phyloP scores from a whole-genome alignment of 2,888 invertebrate genomes.

The Caenorhabditis afra region DNA sequence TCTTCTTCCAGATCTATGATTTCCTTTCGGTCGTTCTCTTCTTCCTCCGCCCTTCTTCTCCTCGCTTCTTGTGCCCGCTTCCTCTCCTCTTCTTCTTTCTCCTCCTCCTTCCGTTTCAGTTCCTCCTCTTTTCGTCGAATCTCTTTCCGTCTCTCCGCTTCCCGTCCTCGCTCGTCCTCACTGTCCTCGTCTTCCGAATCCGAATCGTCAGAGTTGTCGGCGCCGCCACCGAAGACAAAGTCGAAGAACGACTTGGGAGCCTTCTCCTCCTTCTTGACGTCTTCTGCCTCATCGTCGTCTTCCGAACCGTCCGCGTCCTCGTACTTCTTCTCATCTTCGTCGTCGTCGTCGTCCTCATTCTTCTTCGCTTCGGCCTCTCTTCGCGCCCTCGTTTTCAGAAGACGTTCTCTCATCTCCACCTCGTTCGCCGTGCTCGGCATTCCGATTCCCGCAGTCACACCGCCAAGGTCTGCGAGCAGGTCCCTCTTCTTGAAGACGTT shows the following conservation, averaged over 20 bases:
- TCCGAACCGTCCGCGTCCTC: slow-evolving; percentile 28
- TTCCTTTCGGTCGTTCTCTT: background rate
- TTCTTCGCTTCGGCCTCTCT: slow-evolving; percentile 27
- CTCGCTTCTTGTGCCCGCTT: slow-evolving; percentile 3
- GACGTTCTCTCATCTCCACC: slow-evolving; percentile 48
- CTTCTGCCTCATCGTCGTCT: slow-evolving; percentile 37
- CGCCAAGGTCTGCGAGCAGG: slow-evolving; percentile 57
- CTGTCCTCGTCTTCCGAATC: slow-evolving; percentile 44
- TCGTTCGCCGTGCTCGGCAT: slow-evolving; percentile 69
- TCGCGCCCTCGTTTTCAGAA: slow-evolving; percentile 31
- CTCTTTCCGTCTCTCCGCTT: slow-evolving; percentile 22
- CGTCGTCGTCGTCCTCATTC: slow-evolving; percentile 3
- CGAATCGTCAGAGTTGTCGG: background rate
- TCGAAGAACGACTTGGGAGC: slow-evolving; percentile 67
- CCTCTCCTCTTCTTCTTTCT: slow-evolving; percentile 18
- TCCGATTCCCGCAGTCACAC: slow-evolving; percentile 38
- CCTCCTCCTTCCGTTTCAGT: slow-evolving; percentile 29
- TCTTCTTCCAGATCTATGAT: no score
- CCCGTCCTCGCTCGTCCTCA: slow-evolving; percentile 50
- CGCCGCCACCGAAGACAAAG: slow-evolving; percentile 57
- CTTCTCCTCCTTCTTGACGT: slow-evolving; percentile 34
- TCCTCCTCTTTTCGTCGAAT: slow-evolving; percentile 26
- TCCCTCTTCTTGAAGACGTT: slow-evolving; percentile 29
- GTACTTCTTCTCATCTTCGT: slow-evolving; percentile 17
- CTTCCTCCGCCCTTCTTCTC: slow-evolving; percentile 20